Base-by-base conservation (phyloP, 2,113 vertebrate species). In the Gambusia holbrooki region DNA sequence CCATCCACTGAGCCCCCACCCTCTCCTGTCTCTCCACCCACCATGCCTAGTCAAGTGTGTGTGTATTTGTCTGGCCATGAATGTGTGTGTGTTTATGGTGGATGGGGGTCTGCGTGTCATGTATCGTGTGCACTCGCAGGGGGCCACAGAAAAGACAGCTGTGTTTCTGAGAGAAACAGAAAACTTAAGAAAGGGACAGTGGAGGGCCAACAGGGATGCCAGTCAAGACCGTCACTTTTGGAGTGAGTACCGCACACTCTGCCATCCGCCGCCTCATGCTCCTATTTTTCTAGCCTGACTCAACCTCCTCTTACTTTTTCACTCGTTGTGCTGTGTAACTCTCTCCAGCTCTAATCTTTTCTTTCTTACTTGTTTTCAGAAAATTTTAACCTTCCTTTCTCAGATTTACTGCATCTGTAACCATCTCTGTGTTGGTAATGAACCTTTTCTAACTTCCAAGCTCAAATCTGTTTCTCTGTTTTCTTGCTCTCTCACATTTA, bases 171-270 rank as follows among this genome's bases (percentile, higher is more conserved):
- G 86, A 83, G 74, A 80, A 85, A 88, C 83, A 74, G 76, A 86
- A 82, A 86, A 83, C 76, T 25, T 84, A 83, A 79, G 87, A 86
- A 81, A 82, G 79, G 69, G 80, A 77, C 76, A 86, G 87, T 81
- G 88, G 85, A 88, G 90, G 88, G 91, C 87, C 89, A 88, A 76
- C 89, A 91, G 93, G 83, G 89, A 95, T 95, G 95, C 94, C 94
- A 88, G 93, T 88, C 90, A 91, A 92, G 89, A 93, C 83, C 84
- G 77, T 90, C 89, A 88, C 89, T 78, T 93, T 89, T 89, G 89
- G 93, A 93, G 94, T 95, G 92, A 95, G 94, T 95, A 94, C 85
- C 69, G 83, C 69, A 74, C 80, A 79, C 82, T 87, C 73, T 83
- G 66, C 78, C 63, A 74, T 81, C 78, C 76, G 1, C 70, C 33